Evolutionary conservation across 1,140 invertebrate species (phyloP).

Genomic region (Macrotrachela quadricornifera): DNA sequence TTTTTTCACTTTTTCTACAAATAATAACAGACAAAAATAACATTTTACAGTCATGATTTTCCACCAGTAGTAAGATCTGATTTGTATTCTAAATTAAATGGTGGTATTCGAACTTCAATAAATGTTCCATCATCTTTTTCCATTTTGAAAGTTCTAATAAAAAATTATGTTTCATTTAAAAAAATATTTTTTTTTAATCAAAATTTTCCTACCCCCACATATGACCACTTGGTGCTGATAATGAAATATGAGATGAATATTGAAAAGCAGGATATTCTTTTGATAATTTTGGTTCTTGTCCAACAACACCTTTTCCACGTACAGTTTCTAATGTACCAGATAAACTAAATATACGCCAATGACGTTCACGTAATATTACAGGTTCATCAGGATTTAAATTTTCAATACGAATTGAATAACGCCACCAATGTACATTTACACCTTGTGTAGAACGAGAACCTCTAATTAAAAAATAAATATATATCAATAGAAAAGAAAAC

Average conservation of each 20-base stretch:
- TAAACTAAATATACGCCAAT: constrained; percentile 85
- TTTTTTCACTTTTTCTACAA: no score
- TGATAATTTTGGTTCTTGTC: constrained; percentile 74
- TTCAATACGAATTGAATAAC: constrained; percentile 82
- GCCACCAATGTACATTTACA: constrained; percentile 16
- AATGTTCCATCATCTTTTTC: constrained; percentile 80
- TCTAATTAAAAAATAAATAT: no score
- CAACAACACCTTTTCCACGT: constrained; percentile 70
- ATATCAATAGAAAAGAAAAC: no score
- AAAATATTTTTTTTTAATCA: neutral
- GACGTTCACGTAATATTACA: constrained; percentile 72
- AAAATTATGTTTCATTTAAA: constrained; percentile 8
- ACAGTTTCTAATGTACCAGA: constrained; percentile 84
- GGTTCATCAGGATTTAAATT: constrained; percentile 47
- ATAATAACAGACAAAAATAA: no score
- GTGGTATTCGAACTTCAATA: constrained; percentile 84
- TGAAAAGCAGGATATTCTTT: constrained; percentile 73
- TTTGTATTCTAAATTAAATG: constrained; percentile 81
- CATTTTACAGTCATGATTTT: no score
- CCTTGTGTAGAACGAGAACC: neutral
- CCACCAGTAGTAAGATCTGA: constrained; percentile 33
- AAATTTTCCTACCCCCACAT: constrained; percentile 51
- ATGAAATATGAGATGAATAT: constrained; percentile 80
- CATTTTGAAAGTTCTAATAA: constrained; percentile 60
- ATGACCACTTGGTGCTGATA: constrained; percentile 87